phyloP scores from a whole-genome alignment of 1,140 invertebrate genomes.

The Drosophila lowei region DNA sequence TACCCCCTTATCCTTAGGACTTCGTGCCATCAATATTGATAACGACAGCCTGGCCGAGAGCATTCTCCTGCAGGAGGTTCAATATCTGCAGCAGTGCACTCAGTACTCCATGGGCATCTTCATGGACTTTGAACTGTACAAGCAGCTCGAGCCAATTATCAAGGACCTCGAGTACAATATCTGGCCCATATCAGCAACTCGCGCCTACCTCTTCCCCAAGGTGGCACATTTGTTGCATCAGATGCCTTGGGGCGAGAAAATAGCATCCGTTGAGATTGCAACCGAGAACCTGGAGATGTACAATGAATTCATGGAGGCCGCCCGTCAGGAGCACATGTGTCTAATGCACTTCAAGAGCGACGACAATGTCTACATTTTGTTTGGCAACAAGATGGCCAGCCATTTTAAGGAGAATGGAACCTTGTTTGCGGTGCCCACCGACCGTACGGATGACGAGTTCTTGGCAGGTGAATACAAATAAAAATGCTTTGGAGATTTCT shows the following conservation, averaged over 20 bases:
- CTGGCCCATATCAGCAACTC: constrained; percentile 74
- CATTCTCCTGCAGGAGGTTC: constrained; percentile 74
- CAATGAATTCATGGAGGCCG: constrained; percentile 81
- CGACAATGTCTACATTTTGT: constrained; percentile 75
- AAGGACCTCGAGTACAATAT: constrained; percentile 78
- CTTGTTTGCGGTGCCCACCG: constrained; percentile 71
- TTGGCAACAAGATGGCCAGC: constrained; percentile 73
- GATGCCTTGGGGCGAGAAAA: constrained; percentile 81
- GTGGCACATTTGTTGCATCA: constrained; percentile 77
- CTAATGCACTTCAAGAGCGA: constrained; percentile 81
- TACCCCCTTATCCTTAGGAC: constrained; percentile 35
- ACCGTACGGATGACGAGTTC: constrained; percentile 65
- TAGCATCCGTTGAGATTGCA: constrained; percentile 78
- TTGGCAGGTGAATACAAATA: constrained; percentile 51
- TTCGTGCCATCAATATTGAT: constrained; percentile 67
- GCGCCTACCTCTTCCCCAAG: constrained; percentile 66
- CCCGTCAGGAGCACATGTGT: constrained; percentile 75
- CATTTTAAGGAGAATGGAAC: constrained; percentile 79
- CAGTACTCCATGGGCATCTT: constrained; percentile 74
- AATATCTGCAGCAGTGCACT: constrained; percentile 76
- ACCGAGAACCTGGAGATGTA: constrained; percentile 73
- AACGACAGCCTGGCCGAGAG: constrained; percentile 63
- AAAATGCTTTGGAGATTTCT: background rate
- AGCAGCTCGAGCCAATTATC: constrained; percentile 60
- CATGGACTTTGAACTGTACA: constrained; percentile 70